Evolutionary conservation across 2,888 invertebrate species (phyloP).

Genomic region (Macrophya annulata): DNA sequence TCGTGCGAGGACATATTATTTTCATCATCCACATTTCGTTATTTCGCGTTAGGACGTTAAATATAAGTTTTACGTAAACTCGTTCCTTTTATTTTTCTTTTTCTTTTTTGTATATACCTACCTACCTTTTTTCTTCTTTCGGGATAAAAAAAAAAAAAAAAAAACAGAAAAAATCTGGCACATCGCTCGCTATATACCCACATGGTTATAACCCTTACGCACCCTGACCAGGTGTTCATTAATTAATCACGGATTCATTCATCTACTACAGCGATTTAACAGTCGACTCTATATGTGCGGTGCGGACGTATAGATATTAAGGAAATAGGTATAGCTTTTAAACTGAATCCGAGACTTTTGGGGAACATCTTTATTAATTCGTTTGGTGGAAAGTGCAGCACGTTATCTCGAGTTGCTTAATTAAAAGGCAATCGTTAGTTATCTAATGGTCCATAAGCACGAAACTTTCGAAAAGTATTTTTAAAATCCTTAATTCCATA

Average conservation of each 20-base stretch:
- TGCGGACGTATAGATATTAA: slow-evolving; percentile 9
- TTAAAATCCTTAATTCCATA: not conserved
- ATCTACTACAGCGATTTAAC: not conserved
- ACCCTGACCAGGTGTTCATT: slow-evolving; percentile 46
- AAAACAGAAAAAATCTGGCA: slow-evolving; percentile 15
- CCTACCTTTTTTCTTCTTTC: not conserved
- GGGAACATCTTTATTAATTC: slow-evolving; percentile 49
- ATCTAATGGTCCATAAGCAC: slow-evolving; percentile 49
- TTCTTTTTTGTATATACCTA: not conserved
- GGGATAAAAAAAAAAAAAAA: not conserved
- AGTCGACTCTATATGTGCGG: not conserved
- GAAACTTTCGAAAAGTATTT: slow-evolving; percentile 36
- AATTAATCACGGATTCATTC: slow-evolving; percentile 42
- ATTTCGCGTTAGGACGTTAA: not conserved
- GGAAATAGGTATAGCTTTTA: not conserved
- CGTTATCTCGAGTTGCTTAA: slow-evolving; percentile 47
- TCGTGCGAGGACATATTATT: not conserved
- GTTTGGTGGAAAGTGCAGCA: slow-evolving; percentile 14
- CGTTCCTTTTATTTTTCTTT: not conserved
- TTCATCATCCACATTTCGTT: not conserved
- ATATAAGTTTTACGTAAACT: not conserved
- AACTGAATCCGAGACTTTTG: slow-evolving; percentile 11
- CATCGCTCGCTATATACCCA: not conserved
- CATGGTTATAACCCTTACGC: not conserved
- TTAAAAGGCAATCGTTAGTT: slow-evolving; percentile 42